These are phyloP conservation scores for Sorex araneus DNA, from an alignment of 2,113 vertebrate genomes.

Conservation along the genomic window DNA sequence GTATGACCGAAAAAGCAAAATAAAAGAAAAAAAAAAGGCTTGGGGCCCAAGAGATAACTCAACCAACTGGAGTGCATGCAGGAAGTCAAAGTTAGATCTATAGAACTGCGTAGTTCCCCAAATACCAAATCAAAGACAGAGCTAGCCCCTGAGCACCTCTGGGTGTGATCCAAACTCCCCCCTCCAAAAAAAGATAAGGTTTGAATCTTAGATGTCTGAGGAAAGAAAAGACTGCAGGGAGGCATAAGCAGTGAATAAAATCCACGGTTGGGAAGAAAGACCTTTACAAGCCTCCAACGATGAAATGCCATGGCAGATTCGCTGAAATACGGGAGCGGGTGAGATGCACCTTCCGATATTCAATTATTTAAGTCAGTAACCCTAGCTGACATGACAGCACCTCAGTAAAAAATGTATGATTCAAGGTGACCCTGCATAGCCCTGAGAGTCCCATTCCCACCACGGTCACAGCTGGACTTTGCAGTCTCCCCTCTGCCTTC, in stretches of 20 bases:
- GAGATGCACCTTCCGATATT: conserved; percentile 62
- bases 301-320: conserved; percentile 12
- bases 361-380: conserved; percentile 68
- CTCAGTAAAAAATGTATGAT: conserved; percentile 71
- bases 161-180: too few relatives aligned
- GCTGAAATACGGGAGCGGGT: conserved; percentile 23
- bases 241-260: conserved; percentile 16
- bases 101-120: too few relatives aligned
- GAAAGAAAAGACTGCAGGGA: conserved; percentile 9
- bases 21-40: too few relatives aligned
- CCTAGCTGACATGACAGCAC: conserved; percentile 16
- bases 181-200: too few relatives aligned
- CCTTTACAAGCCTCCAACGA: neutral
- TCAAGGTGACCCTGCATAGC: neutral
- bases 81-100: too few relatives aligned
- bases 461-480: rapidly evolving
- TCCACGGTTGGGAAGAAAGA: neutral
- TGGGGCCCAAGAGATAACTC: too few relatives aligned
- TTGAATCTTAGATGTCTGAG: too few relatives aligned
- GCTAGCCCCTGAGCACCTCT: too few relatives aligned
- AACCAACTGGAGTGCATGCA: too few relatives aligned
- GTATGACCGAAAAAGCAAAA: too few relatives aligned
- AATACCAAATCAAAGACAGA: too few relatives aligned
- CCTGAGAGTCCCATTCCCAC: neutral
- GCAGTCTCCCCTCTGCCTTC: neutral